These are phyloP conservation scores for Drosophila phalerata DNA, from an alignment of 2,888 invertebrate species.

Conservation along the genomic window DNA sequence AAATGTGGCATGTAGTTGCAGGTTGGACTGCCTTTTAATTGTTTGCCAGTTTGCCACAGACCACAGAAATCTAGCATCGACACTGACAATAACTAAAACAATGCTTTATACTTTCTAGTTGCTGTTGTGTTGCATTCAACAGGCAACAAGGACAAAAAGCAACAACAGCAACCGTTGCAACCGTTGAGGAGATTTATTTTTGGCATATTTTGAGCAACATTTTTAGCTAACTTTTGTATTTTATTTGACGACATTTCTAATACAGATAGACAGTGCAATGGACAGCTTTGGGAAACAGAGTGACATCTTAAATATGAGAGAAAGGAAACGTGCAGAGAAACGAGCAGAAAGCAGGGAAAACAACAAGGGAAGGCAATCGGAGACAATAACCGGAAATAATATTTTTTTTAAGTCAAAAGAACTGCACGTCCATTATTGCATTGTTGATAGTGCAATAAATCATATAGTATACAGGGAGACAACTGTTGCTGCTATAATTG, in stretches of 20 bases:
- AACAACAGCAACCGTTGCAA: not conserved
- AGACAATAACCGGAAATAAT: slow-evolving; percentile 15
- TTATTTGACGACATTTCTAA: slow-evolving; percentile 15
- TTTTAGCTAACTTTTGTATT: slow-evolving; percentile 4
- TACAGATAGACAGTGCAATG: not conserved
- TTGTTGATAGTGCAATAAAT: not conserved
- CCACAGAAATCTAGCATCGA: not conserved
- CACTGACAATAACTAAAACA: not conserved
- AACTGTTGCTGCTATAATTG: not conserved
- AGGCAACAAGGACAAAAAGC: slow-evolving; percentile 1
- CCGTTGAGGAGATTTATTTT: slow-evolving; percentile 29
- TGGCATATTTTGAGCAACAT: slow-evolving; percentile 41
- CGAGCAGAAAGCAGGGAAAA: not conserved
- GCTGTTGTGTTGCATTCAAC: not conserved
- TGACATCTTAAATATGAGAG: not conserved
- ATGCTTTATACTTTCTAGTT: not conserved
- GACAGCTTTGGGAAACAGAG: not conserved
- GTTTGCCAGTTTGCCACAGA: slow-evolving; percentile 10
- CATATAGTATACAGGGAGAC: not conserved
- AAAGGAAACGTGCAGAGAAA: not conserved
- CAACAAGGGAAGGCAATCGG: not conserved
- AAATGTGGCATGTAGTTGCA: not conserved
- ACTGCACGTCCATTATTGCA: not conserved
- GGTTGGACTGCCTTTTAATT: slow-evolving; percentile 20
- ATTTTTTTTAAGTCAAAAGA: not conserved